Base-by-base conservation (phyloP, 1,140 invertebrate species). In the Lethrus apterus region DNA sequence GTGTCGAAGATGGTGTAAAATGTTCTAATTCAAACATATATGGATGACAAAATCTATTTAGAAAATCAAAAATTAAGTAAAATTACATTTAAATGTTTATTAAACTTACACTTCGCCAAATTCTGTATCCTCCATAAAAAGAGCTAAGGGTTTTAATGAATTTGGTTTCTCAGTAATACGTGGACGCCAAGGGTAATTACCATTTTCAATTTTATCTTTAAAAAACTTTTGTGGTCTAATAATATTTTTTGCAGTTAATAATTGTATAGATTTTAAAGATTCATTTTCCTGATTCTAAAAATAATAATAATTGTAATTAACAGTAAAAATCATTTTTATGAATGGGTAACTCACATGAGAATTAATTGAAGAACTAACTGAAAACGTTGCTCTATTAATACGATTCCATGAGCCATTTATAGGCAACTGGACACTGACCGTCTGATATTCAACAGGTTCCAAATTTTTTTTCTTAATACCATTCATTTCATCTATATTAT, bases 161-260 rank as follows among this genome's bases (percentile, higher is more conserved):
- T 98, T 91, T 0, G 90, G 92, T 68, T 98, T 98, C 9, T 86
- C 79, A 33, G 74, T 83, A 9, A 98, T 79, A 52, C 79, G 76
- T 0, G 93, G 93, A 33, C 81, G 68, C 78, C 93, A 97, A 11
- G 86, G 76, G 32, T 70, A 75, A 11, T 78, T 68, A 32, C 76
- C 78, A 58, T 96, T 96, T 63, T 94, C 86, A 26, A 95, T 79
- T 58, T 86, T 82, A 52, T 89, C 84, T 61, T 83, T 84, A 57
- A 96, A 97, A 38, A 72, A 79, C 24, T 84, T 62, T 65, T 96
- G 93, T 1, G 93, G 91, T 48, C 87, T 76, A 26, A 81, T 71
- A 46, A 90, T 79, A 62, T 87, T 84, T 60, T 83, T 81, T 2
- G 80, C 81, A 8, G 81, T 77, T 14, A 90, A 68, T 18, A 91